Percentiles rank a stretch among this genome's conserved stretches.
phyloP scores from a whole-genome alignment of 2,888 invertebrate genomes.

The Acanthococcus lagerstroemiae region DNA sequence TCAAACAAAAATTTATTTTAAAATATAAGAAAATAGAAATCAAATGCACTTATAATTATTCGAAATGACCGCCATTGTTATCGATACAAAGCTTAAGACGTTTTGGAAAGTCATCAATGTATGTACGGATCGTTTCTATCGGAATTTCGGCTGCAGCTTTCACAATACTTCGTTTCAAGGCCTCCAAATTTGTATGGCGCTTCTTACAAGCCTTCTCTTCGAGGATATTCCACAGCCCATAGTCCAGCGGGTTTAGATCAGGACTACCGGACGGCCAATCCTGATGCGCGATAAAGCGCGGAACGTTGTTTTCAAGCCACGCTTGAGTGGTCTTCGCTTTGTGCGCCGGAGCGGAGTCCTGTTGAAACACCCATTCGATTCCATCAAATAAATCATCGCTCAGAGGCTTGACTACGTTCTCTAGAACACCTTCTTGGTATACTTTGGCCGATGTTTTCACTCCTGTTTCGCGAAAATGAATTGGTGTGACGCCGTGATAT shows the following conservation, averaged over 20 bases:
- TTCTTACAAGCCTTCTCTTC: constrained; percentile 27
- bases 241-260: constrained; percentile 32
- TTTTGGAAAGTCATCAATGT: neutral
- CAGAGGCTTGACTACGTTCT: constrained; percentile 34
- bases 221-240: constrained; percentile 5
- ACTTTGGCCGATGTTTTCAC: constrained; percentile 35
- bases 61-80: neutral
- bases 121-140: neutral
- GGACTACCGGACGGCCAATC: constrained; percentile 33
- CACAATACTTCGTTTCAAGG: constrained; percentile 16
- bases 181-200: constrained; percentile 22
- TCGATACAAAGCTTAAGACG: neutral
- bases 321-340: constrained; percentile 35
- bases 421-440: constrained; percentile 35
- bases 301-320: constrained; percentile 33
- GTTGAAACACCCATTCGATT: constrained; percentile 34
- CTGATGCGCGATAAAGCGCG: constrained; percentile 33
- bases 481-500: constrained; percentile 33
- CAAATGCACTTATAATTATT: neutral
- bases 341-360: constrained; percentile 35
- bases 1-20: neutral
- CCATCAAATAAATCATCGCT: constrained; percentile 32
- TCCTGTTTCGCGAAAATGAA: constrained; percentile 33
- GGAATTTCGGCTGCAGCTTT: constrained; percentile 22
- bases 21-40: neutral